phyloP scores from a whole-genome alignment of 2,113 vertebrate genomes.

The Rhodinocichla rosea region DNA sequence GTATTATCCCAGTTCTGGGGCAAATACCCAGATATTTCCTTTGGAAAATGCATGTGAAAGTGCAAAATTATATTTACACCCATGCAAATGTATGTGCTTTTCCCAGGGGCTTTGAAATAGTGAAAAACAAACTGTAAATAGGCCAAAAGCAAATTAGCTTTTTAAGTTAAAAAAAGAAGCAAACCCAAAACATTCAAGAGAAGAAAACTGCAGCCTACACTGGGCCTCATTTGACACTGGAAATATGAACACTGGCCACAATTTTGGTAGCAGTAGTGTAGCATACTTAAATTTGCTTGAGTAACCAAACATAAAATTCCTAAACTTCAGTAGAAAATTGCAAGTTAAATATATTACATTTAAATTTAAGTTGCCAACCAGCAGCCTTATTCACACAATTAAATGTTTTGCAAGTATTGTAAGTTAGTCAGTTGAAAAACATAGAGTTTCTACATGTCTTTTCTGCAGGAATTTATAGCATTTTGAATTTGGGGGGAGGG shows the following conservation, averaged over 20 bases:
- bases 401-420: background rate
- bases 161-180: background rate
- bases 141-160: background rate
- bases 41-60: accelerated
- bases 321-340: background rate
- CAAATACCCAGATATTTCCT: background rate
- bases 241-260: background rate
- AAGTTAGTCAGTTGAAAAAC: background rate
- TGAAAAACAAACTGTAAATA: background rate
- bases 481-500: background rate
- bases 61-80: background rate
- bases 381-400: background rate
- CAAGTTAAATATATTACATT: background rate
- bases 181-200: background rate
- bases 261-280: background rate
- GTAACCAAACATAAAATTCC: background rate
- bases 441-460: background rate
- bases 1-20: background rate
- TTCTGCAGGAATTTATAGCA: background rate
- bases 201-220: background rate
- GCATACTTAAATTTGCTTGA: background rate
- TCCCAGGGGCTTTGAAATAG: background rate
- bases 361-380: background rate
- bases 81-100: background rate
- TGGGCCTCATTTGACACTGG: background rate